A percentile compares a stretch with the other conserved stretches of the same genome.
These are phyloP conservation scores for Drosophila kanekoi DNA, from an alignment of 2,888 invertebrate genomes.

Conservation along the genomic window DNA sequence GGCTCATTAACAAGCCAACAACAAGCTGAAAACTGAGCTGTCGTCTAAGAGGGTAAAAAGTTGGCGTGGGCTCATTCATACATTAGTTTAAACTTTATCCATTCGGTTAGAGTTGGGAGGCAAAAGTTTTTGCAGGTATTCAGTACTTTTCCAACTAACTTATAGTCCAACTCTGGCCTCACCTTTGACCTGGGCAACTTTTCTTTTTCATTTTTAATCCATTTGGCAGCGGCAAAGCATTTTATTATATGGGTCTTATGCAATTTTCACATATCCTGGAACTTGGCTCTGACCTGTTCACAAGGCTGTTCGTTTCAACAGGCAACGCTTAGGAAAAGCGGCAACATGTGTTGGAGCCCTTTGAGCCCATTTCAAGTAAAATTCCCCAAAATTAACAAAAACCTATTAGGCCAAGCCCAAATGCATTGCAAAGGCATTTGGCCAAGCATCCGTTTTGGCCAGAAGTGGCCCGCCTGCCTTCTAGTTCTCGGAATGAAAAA, in stretches of 20 bases:
- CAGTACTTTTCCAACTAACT: conserved; percentile 17
- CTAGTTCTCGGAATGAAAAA: conserved; percentile 62
- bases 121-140: conserved; percentile 15
- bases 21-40: conserved; percentile 19
- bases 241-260: conserved; percentile 71
- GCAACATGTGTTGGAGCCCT: conserved; percentile 66
- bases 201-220: conserved; percentile 37
- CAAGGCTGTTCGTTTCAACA: no score
- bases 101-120: conserved; percentile 18
- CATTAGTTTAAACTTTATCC: conserved; percentile 29
- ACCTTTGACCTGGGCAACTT: conserved; percentile 58
- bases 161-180: conserved; percentile 9
- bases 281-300: conserved; percentile 31
- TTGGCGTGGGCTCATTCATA: not conserved
- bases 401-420: conserved; percentile 71
- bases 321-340: conserved; percentile 23
- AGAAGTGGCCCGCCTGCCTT: conserved; percentile 18
- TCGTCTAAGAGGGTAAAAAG: not conserved
- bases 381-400: conserved; percentile 74
- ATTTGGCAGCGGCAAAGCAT: conserved; percentile 50
- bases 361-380: conserved; percentile 61
- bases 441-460: conserved; percentile 38
- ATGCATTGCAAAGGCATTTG: conserved; percentile 49
- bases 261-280: conserved; percentile 69
- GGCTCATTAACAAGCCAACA: conserved; percentile 49